These are phyloP conservation scores for Morinoia aosen DNA, from an alignment of 2,888 invertebrate species.

Conservation along the genomic window DNA sequence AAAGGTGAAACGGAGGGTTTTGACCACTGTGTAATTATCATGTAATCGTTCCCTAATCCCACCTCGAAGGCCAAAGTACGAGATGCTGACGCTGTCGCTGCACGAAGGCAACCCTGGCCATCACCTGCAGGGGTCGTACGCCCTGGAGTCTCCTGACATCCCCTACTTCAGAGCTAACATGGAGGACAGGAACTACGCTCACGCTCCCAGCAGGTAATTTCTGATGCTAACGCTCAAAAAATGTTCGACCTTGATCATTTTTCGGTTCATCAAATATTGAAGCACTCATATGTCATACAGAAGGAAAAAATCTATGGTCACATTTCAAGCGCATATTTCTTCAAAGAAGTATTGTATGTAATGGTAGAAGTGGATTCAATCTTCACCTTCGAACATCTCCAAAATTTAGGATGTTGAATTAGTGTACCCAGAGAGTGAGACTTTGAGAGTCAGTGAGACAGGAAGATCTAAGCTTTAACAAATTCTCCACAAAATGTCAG, in stretches of 20 bases:
- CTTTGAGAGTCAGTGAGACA: no score
- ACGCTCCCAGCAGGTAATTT: slow-evolving; percentile 58
- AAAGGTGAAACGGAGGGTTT: neutral
- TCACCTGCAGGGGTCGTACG: slow-evolving; percentile 71
- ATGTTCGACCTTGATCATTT: neutral
- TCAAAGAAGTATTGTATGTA: no score
- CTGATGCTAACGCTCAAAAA: neutral
- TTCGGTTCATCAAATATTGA: no score
- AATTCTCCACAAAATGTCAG: no score
- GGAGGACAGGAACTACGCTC: slow-evolving; percentile 58
- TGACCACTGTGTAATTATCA: neutral
- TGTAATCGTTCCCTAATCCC: neutral
- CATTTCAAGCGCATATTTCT: no score
- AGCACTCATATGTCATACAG: no score
- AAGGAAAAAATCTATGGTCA: no score
- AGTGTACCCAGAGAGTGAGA: no score
- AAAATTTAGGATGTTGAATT: no score
- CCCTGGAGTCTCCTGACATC: slow-evolving; percentile 57
- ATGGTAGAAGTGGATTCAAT: no score
- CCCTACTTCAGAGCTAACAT: slow-evolving; percentile 60
- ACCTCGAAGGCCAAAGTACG: slow-evolving; percentile 70
- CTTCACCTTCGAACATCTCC: no score
- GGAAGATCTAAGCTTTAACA: no score
- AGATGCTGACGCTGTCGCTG: slow-evolving; percentile 71
- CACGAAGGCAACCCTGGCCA: slow-evolving; percentile 73